Percentiles rank a stretch among this genome's conserved stretches.
Evolutionary conservation across 92 coral and sea anemone genomes (phyloP).

Genomic region (Porites cylindrica): DNA sequence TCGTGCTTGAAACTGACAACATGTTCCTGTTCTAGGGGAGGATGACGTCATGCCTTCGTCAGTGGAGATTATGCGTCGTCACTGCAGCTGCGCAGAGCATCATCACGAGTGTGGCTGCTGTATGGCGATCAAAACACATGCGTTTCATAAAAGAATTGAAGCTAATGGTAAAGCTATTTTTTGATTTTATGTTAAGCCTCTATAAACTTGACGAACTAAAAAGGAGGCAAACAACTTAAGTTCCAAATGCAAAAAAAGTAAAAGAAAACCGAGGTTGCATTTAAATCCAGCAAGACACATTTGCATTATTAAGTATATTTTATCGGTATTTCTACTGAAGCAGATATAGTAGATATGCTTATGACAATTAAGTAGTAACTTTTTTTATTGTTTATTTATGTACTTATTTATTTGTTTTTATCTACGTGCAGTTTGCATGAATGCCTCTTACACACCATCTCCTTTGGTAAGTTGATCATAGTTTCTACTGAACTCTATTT

Average conservation of each 20-base stretch:
- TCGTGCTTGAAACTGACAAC: background rate
- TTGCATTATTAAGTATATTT: too few species aligned
- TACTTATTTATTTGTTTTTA: background rate
- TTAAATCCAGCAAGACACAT: too few species aligned
- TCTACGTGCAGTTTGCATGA: conserved; percentile 45
- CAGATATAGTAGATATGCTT: too few species aligned
- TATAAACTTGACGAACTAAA: too few species aligned
- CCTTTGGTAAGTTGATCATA: conserved; percentile 18
- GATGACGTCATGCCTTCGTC: background rate
- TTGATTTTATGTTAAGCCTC: background rate
- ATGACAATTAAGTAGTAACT: too few species aligned
- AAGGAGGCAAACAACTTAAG: too few species aligned
- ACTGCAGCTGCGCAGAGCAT: conserved; percentile 57
- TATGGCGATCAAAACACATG: conserved; percentile 54
- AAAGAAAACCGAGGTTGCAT: too few species aligned
- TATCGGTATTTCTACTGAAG: too few species aligned
- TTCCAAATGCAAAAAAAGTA: too few species aligned
- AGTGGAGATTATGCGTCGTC: conserved; percentile 19
- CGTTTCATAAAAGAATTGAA: conserved; percentile 34
- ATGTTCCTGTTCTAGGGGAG: background rate
- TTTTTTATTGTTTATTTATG: too few species aligned
- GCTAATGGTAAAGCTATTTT: conserved; percentile 46
- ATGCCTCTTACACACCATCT: conserved; percentile 24
- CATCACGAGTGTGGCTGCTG: conserved; percentile 74
- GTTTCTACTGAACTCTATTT: background rate